Evolutionary conservation across 2,113 vertebrate genomes (phyloP), one percentile per base, ranked within the genome.

Genomic region (Brienomyrus longianalis): DNA sequence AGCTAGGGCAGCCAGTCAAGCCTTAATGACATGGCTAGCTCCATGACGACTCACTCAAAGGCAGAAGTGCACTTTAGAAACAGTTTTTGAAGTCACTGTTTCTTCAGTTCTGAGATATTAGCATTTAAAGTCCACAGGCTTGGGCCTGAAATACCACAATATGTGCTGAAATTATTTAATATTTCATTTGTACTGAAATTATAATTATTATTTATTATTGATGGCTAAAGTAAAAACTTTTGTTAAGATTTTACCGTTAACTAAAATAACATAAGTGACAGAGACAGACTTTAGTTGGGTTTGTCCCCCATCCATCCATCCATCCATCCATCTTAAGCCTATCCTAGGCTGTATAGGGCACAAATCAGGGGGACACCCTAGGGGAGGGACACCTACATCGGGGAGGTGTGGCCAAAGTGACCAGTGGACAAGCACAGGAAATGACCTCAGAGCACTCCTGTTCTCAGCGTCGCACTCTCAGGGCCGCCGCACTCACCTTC

Each of bases 381-480:
- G 9, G n/a, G 62, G 15, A 77, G 74, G 5, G 35, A 19, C 19
- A 39, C 70, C 70, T 17, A 4, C 70, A 39, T 35, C 0, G 6
- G 31, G 35, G 35, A 39, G 35, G 74, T 77, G 74, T 77, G 74
- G 35, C 74, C 35, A 43, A 77, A 39, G 35, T 77, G 74, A 77
- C 35, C 27, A 39, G 35, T 17, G 31, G 74, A 48, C 17, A 39
- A 19, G 15, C 27, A 51, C 51, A 8, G 83, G 45, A 43, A 43
- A 84, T 84, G 45, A 66, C n/a, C 9, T 66, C 62, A 66, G 62
- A 48, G 83, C 1, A 19, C 88, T 90, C 95, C 99, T 98, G 98
- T 99, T 99, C 92, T 98, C 96, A 9, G 98, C 98, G 70, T 99
- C 98, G 31, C 31, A 31, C 31, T 31, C 9, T 66, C 62, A 66